Evolutionary conservation across 2,797 vertebrate species (phyloP).

Genomic region (Denticeps clupeoides): DNA sequence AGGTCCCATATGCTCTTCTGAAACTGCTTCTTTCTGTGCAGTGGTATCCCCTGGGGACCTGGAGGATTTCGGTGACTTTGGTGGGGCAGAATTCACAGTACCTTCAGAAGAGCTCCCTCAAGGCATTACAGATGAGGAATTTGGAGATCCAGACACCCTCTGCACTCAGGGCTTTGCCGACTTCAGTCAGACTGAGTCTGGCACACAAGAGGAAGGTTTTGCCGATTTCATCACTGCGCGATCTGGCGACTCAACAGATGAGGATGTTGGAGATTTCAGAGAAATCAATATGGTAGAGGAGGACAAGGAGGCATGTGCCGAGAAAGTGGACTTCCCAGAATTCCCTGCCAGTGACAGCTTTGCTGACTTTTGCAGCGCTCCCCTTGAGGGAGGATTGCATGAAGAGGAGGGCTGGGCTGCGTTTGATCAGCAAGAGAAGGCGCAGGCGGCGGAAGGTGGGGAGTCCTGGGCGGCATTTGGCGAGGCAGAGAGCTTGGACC

Average conservation of each 20-base stretch:
- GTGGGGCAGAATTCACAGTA: slow-evolving; percentile 28
- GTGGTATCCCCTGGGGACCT: slow-evolving; percentile 36
- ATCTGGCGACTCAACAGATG: slow-evolving; percentile 19
- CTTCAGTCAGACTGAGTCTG: slow-evolving; percentile 26
- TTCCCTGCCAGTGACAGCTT: slow-evolving; percentile 83
- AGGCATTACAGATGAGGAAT: slow-evolving; percentile 11
- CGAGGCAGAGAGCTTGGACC: slow-evolving; percentile 49
- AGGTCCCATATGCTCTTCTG: slow-evolving; percentile 5
- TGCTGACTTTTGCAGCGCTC: slow-evolving; percentile 85
- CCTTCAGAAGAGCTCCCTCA: neutral
- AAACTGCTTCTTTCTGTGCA: slow-evolving; percentile 43
- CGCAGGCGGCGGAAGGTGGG: slow-evolving; percentile 37
- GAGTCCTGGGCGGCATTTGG: slow-evolving; percentile 66
- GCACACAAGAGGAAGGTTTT: slow-evolving; percentile 18
- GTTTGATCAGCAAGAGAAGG: slow-evolving; percentile 55
- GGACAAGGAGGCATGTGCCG: neutral
- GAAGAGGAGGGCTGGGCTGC: slow-evolving; percentile 65
- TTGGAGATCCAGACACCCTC: slow-evolving; percentile 8
- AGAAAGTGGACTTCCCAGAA: slow-evolving; percentile 33
- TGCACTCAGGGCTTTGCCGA: slow-evolving; percentile 21
- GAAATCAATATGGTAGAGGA: slow-evolving; percentile 10
- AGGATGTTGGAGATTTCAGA: slow-evolving; percentile 40
- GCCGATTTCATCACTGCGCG: slow-evolving; percentile 24
- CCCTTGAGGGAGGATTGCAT: slow-evolving; percentile 46
- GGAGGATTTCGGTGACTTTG: slow-evolving; percentile 59